Base-by-base conservation (phyloP, 2,888 invertebrate species). In the Aleiodes testaceus region DNA sequence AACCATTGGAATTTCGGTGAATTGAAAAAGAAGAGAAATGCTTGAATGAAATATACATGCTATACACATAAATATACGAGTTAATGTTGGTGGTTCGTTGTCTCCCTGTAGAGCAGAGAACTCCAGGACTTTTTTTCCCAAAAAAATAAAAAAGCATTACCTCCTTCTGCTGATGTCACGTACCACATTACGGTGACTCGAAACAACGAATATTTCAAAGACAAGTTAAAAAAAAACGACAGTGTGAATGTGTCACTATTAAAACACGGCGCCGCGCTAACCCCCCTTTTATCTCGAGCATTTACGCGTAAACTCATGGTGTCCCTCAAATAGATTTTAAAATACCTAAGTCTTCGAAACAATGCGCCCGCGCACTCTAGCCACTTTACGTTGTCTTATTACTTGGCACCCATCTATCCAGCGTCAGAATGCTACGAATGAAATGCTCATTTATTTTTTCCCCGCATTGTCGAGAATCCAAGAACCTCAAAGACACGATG, bases 241-340 rank as follows among this genome's bases (percentile, higher is more conserved):
- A 26, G 64, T 67, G 61, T 63, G 47, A 14, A 47, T 47, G 61
- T 20, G 49, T 45, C 42, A 69, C 72, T 66, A 74, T 74, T 65
- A 72, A 74, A 72, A 68, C 66, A 52, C 55, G 75, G 75, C 77
- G 77, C 77, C 74, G 55, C 67, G 9, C 14, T 66, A 20, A 55
- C 12, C 9, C 42, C 50, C 42, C 44, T 12, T 44, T 42, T 36
- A 45, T 53, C 44, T 18, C 30, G 16, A 45, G 16, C 42, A 65
- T 44, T 47, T 69, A 26, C 42, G 30, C 53, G 42, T 42, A 52
- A 42, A 53, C 52, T 26, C 22, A 52, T 20, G 14, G 50, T n/a
- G 22, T 66, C 72, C 72, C 76, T 72, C 66, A 76, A 77, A 76
- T 76, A 76, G 77, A 77, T 72, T 75, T 75, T 47, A 64, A 72